A percentile compares a stretch with the other conserved stretches of the same genome.
These are phyloP conservation scores for Heliconius himera DNA, from an alignment of 1,140 invertebrate species.

Conservation along the genomic window DNA sequence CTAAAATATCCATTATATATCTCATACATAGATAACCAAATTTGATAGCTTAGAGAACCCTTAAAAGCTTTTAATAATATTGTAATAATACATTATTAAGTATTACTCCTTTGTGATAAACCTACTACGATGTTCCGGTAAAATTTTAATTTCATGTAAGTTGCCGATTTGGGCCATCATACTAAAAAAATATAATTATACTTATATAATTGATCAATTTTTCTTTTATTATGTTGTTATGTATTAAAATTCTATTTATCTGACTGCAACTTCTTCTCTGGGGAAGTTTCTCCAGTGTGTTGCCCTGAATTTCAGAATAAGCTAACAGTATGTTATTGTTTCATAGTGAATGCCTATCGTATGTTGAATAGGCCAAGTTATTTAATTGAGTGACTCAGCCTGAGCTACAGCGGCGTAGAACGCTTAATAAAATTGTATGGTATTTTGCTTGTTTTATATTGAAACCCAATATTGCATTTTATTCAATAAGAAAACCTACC, in stretches of 20 bases:
- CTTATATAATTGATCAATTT: too few relatives aligned
- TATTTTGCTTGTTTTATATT: too few relatives aligned
- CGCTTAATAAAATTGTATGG: too few relatives aligned
- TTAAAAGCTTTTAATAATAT: slow-evolving; percentile 10
- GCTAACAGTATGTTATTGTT: background rate
- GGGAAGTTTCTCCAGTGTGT: background rate
- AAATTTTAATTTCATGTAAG: too few relatives aligned
- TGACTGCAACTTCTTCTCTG: background rate
- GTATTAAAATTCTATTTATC: background rate
- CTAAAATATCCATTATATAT: background rate
- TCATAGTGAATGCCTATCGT: background rate
- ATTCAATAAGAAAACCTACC: too few relatives aligned
- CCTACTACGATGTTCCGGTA: background rate
- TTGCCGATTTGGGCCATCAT: too few relatives aligned
- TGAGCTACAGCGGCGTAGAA: too few relatives aligned
- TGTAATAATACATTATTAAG: background rate
- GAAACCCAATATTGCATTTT: too few relatives aligned
- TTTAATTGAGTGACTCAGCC: background rate
- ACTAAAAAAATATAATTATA: too few relatives aligned
- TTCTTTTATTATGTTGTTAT: too few relatives aligned
- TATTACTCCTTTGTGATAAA: background rate
- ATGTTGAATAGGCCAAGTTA: background rate
- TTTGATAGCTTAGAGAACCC: background rate
- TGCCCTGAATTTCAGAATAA: background rate
- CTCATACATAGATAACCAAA: background rate